These are phyloP conservation scores for Euura lappo DNA, from an alignment of 1,140 invertebrate species.

Conservation along the genomic window DNA sequence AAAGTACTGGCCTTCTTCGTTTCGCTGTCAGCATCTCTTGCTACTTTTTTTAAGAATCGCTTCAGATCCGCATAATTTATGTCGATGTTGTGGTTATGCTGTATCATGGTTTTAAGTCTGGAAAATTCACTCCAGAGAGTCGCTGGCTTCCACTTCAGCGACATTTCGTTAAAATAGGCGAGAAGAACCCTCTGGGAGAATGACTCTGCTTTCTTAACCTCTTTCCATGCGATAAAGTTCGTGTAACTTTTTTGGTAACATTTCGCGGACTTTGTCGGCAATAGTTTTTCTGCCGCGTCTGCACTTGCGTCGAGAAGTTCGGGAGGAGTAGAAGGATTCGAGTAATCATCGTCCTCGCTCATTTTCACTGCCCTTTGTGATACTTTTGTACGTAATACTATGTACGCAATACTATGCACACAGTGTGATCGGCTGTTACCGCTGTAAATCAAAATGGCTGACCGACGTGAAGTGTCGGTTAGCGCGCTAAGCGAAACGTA, in stretches of 20 bases:
- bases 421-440: not conserved
- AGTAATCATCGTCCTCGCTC: not conserved
- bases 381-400: not conserved
- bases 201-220: not conserved
- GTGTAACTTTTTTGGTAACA: not conserved
- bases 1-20: conserved; percentile 14
- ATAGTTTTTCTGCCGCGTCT: conserved; percentile 12
- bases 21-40: not conserved
- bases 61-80: conserved; percentile 8
- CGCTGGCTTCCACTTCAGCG: conserved; percentile 12
- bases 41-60: conserved; percentile 7
- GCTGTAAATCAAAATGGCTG: not conserved
- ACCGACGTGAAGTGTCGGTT: not conserved
- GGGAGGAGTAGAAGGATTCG: not conserved
- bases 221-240: conserved; percentile 10
- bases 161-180: conserved; percentile 14
- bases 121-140: conserved; percentile 11
- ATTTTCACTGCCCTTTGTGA: not conserved
- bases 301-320: not conserved
- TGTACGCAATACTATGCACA: not conserved
- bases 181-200: not conserved
- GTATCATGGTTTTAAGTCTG: conserved; percentile 10
- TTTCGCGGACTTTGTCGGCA: conserved; percentile 10
- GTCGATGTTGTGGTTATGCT: conserved; percentile 16
- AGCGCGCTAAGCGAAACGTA: not conserved